Conservation (phyloP, 1,140 invertebrate species). For the Zaprionus inermis region DNA sequence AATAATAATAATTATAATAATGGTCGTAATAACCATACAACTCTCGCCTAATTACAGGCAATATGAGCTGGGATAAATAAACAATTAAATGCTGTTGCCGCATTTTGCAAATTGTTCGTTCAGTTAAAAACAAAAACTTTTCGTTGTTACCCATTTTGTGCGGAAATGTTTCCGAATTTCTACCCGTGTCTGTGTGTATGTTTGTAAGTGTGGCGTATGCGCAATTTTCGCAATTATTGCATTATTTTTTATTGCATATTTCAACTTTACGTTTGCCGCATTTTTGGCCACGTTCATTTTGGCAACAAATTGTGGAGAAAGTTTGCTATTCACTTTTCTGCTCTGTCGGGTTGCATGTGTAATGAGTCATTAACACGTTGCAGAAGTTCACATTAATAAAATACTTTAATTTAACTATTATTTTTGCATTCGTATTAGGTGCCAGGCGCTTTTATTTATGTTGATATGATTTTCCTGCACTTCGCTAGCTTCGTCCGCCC, state of each 20-base stretch:
- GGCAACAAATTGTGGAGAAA: conserved; percentile 68
- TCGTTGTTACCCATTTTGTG: conserved; percentile 1
- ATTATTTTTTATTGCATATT: conserved; percentile 77
- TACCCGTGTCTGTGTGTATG: neutral
- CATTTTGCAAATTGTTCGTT: conserved; percentile 12
- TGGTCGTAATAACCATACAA: conserved; percentile 16
- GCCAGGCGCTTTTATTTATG: conserved; percentile 71
- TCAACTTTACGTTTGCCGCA: conserved; percentile 75
- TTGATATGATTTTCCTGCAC: conserved; percentile 50
- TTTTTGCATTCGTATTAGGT: conserved; percentile 71
- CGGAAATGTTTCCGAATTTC: neutral
- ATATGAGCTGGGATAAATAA: conserved; percentile 19
- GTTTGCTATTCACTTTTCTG: conserved; percentile 27
- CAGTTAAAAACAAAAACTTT: conserved; percentile 29
- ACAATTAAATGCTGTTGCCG: conserved; percentile 25
- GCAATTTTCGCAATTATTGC: conserved; percentile 68
- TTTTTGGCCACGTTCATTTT: conserved; percentile 76
- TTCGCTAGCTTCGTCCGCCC: neutral
- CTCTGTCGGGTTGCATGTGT: conserved; percentile 73
- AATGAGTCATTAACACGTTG: conserved; percentile 78
- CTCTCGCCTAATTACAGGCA: conserved; percentile 8
- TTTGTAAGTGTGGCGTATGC: conserved; percentile 46
- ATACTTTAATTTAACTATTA: conserved; percentile 51
- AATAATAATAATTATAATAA: conserved; percentile 8
- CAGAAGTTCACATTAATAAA: conserved; percentile 50